Conservation (phyloP, 1,140 invertebrate genomes). For the Drosophila pallidifrons region DNA sequence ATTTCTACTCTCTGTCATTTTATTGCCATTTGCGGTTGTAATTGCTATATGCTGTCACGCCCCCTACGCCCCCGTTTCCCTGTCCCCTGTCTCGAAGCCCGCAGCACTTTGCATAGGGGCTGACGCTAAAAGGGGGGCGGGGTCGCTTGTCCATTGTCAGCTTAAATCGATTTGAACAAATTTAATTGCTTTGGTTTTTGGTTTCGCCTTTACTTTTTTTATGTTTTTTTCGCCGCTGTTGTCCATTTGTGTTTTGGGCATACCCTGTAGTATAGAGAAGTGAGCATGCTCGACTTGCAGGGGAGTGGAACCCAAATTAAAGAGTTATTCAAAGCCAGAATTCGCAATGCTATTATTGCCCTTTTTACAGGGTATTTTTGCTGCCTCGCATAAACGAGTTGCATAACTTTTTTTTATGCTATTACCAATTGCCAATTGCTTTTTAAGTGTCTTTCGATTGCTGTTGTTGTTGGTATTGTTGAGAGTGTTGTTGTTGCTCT, state of each 20-base stretch:
- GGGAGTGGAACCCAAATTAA: background rate
- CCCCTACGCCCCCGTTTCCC: slow-evolving; percentile 24
- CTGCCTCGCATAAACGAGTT: background rate
- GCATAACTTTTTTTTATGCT: slow-evolving; percentile 18
- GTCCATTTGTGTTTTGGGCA: slow-evolving; percentile 15
- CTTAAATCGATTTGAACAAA: slow-evolving; percentile 81
- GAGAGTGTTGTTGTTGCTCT: background rate
- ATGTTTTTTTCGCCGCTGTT: background rate
- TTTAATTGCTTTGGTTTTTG: slow-evolving; percentile 75
- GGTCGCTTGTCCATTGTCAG: slow-evolving; percentile 61
- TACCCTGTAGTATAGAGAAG: slow-evolving; percentile 1
- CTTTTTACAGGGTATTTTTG: slow-evolving; percentile 1
- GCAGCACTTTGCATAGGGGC: slow-evolving; percentile 39
- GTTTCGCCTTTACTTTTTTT: slow-evolving; percentile 7
- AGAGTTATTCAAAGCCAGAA: no score
- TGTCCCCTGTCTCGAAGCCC: background rate
- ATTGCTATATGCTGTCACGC: slow-evolving; percentile 65
- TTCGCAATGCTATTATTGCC: no score
- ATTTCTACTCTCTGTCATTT: slow-evolving; percentile 71
- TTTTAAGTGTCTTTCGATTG: slow-evolving; percentile 66
- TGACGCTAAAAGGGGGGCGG: background rate
- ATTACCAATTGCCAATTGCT: slow-evolving; percentile 70
- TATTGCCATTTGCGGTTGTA: slow-evolving; percentile 79
- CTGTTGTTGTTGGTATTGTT: slow-evolving; percentile 54
- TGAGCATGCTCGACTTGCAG: background rate